Percentiles rank a stretch among this genome's conserved stretches.
Conservation (phyloP, 2,113 vertebrate species). For the Crotalus tigris region DNA sequence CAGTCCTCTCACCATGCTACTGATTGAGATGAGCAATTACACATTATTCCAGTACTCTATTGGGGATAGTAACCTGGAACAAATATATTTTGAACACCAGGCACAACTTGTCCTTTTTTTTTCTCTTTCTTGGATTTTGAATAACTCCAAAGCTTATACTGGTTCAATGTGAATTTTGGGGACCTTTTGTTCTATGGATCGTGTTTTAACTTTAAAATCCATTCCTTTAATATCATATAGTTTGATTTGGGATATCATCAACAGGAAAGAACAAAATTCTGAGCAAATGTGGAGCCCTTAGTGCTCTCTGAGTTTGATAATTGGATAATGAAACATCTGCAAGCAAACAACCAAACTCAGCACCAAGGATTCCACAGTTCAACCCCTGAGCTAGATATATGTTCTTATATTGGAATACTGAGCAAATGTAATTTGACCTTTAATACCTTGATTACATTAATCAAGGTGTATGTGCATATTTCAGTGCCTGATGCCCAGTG, state of each 20-base stretch:
- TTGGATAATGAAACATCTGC: neutral
- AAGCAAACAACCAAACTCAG: neutral
- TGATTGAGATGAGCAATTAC: neutral
- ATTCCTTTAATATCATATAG: neutral
- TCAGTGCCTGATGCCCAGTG: neutral
- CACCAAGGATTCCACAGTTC: neutral
- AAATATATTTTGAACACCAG: neutral
- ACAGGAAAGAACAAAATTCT: neutral
- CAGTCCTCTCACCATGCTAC: neutral
- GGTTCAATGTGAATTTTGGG: neutral
- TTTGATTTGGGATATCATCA: neutral
- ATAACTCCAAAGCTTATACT: neutral
- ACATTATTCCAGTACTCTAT: neutral
- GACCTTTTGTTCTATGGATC: neutral
- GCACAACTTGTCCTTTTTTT: neutral
- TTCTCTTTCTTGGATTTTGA: neutral
- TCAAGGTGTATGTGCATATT: rapidly evolving
- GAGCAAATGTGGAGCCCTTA: neutral
- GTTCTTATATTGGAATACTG: neutral
- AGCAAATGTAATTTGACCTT: neutral
- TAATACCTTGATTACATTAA: rapidly evolving
- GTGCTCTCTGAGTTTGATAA: neutral
- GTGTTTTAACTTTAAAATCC: neutral
- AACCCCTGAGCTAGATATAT: neutral
- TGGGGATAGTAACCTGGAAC: neutral